Evolutionary conservation across 2,113 vertebrate genomes (phyloP).

Genomic region (Myotis davidii): DNA sequence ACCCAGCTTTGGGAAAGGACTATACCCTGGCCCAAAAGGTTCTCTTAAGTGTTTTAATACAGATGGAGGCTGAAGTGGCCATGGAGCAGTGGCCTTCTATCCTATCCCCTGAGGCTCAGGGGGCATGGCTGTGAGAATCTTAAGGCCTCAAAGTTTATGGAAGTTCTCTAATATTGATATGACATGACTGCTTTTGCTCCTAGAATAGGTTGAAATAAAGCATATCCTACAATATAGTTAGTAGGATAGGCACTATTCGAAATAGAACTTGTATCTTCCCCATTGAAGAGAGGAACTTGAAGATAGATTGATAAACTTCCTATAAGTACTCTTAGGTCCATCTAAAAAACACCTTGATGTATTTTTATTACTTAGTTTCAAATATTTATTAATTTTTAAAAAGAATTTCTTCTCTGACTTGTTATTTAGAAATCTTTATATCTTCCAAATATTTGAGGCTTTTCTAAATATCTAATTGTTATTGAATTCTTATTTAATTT

Average conservation of each 20-base stretch:
- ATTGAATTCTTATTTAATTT: background rate
- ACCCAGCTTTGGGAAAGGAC: background rate
- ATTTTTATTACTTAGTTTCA: constrained; percentile 5
- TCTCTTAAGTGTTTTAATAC: background rate
- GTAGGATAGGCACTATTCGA: background rate
- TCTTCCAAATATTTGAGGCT: background rate
- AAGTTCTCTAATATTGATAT: background rate
- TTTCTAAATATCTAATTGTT: background rate
- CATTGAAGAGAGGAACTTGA: background rate
- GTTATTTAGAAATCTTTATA: background rate
- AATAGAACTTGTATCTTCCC: background rate
- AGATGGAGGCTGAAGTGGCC: background rate
- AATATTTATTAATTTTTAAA: background rate
- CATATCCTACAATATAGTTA: background rate
- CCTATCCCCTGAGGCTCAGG: background rate
- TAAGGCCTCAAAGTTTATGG: background rate
- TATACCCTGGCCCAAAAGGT: background rate
- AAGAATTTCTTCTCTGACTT: background rate
- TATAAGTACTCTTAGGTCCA: background rate
- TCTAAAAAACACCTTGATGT: background rate
- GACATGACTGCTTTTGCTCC: background rate
- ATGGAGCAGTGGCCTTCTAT: background rate
- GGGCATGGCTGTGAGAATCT: background rate
- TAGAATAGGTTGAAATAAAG: background rate
- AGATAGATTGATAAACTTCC: background rate